A percentile compares a stretch with the other conserved stretches of the same genome.
Conservation (phyloP, 2,888 invertebrate species). For the Zeuzera pyrina region DNA sequence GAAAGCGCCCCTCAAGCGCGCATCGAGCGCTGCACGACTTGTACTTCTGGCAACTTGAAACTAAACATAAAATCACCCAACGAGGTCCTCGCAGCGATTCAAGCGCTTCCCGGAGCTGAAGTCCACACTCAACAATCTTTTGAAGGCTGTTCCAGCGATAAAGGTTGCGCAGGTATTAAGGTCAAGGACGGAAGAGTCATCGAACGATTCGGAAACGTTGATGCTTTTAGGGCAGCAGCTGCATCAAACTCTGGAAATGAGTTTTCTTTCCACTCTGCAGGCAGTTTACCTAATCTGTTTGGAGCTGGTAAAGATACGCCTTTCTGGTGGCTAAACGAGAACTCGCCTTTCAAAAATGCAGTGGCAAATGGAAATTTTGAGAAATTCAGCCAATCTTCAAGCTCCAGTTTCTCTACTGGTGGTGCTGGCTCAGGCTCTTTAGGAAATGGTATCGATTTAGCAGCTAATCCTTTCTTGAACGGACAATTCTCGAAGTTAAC, state of each 20-base stretch:
- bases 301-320: constrained; percentile 48
- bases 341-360: constrained; percentile 71
- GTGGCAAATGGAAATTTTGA: constrained; percentile 39
- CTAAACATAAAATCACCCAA: constrained; percentile 37
- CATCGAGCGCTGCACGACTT: constrained; percentile 47
- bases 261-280: constrained; percentile 52
- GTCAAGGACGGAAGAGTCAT: constrained; percentile 57
- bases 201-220: constrained; percentile 50
- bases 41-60: constrained; percentile 25
- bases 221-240: constrained; percentile 48
- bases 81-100: constrained; percentile 38
- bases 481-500: constrained; percentile 35
- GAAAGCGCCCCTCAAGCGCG: constrained; percentile 40
- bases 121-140: constrained; percentile 57
- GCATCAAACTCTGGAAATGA: constrained; percentile 38
- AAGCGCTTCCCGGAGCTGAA: constrained; percentile 40
- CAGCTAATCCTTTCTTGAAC: constrained; percentile 43
- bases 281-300: constrained; percentile 29
- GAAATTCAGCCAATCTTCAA: constrained; percentile 49
- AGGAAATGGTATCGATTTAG: constrained; percentile 26
- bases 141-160: constrained; percentile 54
- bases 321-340: constrained; percentile 76
- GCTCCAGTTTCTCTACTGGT: constrained; percentile 30
- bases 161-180: constrained; percentile 63
- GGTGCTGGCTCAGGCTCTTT: constrained; percentile 16